Evolutionary conservation across 2,113 vertebrate genomes (phyloP).

Genomic region (Ptilonorhynchus violaceus): DNA sequence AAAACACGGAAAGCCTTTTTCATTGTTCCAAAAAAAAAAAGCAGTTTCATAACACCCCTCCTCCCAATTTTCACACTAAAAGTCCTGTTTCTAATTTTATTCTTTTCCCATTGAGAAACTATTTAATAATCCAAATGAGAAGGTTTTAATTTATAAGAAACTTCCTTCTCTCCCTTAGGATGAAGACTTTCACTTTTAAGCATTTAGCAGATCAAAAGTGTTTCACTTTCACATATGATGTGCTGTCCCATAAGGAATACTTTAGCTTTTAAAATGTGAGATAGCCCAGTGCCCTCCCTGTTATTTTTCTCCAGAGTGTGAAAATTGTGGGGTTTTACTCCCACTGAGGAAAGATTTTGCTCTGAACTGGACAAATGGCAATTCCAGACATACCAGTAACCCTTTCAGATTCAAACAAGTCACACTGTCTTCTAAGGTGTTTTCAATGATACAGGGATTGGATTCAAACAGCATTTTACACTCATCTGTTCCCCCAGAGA

Average conservation of each 20-base stretch:
- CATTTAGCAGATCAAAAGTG: constrained; percentile 9
- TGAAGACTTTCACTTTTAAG: not conserved
- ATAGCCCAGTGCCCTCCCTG: not conserved
- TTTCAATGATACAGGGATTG: not conserved
- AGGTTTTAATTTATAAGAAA: not conserved
- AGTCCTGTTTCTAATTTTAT: not conserved
- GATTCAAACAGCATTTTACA: not conserved
- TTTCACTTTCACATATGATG: not conserved
- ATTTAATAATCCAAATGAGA: constrained; percentile 8
- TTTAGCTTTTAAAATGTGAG: not conserved
- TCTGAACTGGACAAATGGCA: not conserved
- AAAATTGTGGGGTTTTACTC: not conserved
- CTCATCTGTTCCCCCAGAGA: not conserved
- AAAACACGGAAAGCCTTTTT: not conserved
- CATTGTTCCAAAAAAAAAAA: not conserved
- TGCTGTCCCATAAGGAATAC: not conserved
- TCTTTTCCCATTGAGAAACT: not conserved
- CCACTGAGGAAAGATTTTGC: not conserved
- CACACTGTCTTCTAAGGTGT: not conserved
- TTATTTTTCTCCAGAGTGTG: not conserved
- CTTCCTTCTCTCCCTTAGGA: not conserved
- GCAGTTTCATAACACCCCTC: not conserved
- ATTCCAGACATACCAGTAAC: not conserved
- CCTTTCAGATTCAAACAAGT: not conserved
- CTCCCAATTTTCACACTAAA: not conserved